phyloP scores from a whole-genome alignment of 1,140 invertebrate species.

The Drosophila nannoptera region DNA sequence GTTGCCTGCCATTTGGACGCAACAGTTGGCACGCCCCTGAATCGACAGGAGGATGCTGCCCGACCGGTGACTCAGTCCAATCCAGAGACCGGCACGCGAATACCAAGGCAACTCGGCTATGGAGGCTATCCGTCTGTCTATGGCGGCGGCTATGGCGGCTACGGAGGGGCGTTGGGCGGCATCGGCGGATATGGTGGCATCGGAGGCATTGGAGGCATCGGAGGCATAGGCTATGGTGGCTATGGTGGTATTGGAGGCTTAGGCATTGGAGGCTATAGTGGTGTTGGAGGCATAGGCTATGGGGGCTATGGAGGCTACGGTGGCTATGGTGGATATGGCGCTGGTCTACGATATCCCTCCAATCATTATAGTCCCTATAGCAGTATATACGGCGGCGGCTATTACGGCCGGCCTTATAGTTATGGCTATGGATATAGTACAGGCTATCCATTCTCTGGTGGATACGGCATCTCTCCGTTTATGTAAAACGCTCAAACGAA shows the following conservation, averaged over 20 bases:
- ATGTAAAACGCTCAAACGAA: constrained; percentile 38
- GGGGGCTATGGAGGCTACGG: constrained; percentile 26
- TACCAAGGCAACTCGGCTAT: constrained; percentile 49
- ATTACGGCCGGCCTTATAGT: constrained; percentile 56
- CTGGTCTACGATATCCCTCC: constrained; percentile 38
- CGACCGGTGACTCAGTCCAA: not conserved
- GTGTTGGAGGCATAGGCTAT: constrained; percentile 13
- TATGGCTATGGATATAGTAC: constrained; percentile 53
- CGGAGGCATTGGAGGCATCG: constrained; percentile 21
- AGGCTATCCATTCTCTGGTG: constrained; percentile 55
- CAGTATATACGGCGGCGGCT: constrained; percentile 37
- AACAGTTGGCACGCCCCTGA: constrained; percentile 64
- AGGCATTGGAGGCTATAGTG: constrained; percentile 7
- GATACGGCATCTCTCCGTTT: constrained; percentile 38
- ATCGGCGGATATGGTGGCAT: constrained; percentile 20
- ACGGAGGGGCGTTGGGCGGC: constrained; percentile 28
- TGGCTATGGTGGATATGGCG: constrained; percentile 30
- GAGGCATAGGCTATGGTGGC: constrained; percentile 14
- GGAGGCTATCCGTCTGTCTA: constrained; percentile 25
- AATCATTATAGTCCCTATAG: constrained; percentile 28
- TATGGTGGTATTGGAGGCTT: constrained; percentile 18
- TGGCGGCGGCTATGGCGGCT: constrained; percentile 33
- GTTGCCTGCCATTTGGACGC: constrained; percentile 39
- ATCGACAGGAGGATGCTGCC: constrained; percentile 37
- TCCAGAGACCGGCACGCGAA: constrained; percentile 20